Conservation (phyloP, 2,797 vertebrate genomes). For the Tokudaia tokunoshimensis region DNA sequence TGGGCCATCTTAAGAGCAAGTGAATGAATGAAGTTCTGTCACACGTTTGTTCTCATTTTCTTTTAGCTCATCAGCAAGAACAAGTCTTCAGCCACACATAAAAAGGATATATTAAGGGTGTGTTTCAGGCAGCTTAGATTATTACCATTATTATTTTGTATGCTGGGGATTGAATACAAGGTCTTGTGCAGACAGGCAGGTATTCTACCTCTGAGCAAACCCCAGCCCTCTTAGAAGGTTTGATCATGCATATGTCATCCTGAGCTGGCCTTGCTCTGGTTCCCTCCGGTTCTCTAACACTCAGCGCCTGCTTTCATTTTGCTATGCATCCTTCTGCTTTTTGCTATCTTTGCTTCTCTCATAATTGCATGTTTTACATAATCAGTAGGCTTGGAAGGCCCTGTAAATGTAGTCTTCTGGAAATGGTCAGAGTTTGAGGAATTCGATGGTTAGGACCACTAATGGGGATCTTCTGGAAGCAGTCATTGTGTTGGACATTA, state of each 20-base stretch:
- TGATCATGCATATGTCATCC: not conserved
- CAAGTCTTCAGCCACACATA: slow-evolving; percentile 8
- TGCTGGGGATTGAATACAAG: not conserved
- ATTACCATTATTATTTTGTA: not conserved
- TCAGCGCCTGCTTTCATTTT: slow-evolving; percentile 32
- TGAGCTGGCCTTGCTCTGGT: slow-evolving; percentile 25
- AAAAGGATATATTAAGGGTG: not conserved
- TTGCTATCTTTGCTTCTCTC: slow-evolving; percentile 39
- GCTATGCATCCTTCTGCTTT: not conserved
- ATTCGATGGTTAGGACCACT: slow-evolving; percentile 26
- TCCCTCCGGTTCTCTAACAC: not conserved
- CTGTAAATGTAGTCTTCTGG: slow-evolving; percentile 35
- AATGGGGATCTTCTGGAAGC: slow-evolving; percentile 45
- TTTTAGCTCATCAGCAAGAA: slow-evolving; percentile 55
- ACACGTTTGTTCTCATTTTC: slow-evolving; percentile 32
- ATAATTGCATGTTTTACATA: slow-evolving; percentile 24
- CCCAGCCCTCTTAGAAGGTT: not conserved
- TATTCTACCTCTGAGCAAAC: not conserved
- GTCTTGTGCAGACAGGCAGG: not conserved
- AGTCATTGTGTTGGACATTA: slow-evolving; percentile 38
- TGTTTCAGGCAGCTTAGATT: not conserved
- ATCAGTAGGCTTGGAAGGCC: slow-evolving; percentile 19
- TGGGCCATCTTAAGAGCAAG: not conserved
- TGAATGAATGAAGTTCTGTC: slow-evolving; percentile 52
- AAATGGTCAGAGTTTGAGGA: slow-evolving; percentile 52